Conservation (phyloP, 2,113 vertebrate genomes). For the Callipepla squamata region DNA sequence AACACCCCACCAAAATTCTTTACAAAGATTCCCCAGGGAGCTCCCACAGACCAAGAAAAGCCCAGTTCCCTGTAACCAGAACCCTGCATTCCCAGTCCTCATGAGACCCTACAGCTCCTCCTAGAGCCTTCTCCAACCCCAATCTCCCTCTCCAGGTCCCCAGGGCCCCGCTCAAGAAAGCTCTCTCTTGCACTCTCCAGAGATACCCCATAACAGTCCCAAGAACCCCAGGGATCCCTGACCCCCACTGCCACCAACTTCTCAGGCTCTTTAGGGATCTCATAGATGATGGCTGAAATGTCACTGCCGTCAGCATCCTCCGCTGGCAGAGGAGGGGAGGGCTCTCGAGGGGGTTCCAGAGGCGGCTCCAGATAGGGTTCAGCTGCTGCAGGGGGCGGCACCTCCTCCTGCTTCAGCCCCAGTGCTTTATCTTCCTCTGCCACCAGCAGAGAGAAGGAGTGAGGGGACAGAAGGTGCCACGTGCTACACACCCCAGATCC, state of each 20-base stretch:
- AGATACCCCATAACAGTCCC: too few relatives aligned
- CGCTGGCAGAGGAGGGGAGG: background rate
- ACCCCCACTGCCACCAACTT: constrained; percentile 55
- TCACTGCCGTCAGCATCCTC: constrained; percentile 46
- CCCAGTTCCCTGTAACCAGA: background rate
- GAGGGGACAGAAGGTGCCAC: too few relatives aligned
- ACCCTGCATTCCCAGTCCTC: too few relatives aligned
- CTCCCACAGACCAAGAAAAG: too few relatives aligned
- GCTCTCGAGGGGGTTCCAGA: background rate
- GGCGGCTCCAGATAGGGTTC: background rate
- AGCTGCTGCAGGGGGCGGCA: background rate
- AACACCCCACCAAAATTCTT: too few relatives aligned
- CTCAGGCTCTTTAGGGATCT: constrained; percentile 73
- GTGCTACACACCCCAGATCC: too few relatives aligned
- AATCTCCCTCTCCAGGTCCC: background rate
- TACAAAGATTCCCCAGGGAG: too few relatives aligned
- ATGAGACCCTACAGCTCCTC: too few relatives aligned
- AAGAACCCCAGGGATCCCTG: too few relatives aligned
- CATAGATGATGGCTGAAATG: constrained; percentile 74
- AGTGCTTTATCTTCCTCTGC: constrained; percentile 67
- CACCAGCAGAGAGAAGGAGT: background rate
- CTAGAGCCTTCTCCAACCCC: too few relatives aligned
- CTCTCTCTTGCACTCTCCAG: background rate
- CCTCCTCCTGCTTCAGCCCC: constrained; percentile 66
- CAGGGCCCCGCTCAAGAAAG: too few relatives aligned